phyloP scores from a whole-genome alignment of 2,113 vertebrate genomes.

The Anoplopoma fimbria region DNA sequence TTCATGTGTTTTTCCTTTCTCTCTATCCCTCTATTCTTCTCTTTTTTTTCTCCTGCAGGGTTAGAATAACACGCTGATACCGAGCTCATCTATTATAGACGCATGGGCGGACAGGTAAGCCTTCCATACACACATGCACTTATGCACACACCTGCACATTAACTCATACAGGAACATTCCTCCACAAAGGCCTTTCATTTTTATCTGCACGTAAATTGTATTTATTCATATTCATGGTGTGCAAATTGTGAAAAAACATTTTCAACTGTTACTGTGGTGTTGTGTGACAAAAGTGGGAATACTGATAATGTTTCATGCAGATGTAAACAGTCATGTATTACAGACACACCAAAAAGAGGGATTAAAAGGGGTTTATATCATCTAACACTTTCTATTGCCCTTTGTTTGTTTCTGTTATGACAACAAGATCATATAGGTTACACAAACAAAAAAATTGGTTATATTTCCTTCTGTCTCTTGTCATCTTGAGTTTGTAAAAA shows the following conservation, averaged over 20 bases:
- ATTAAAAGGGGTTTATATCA: conserved; percentile 18
- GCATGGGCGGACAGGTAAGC: conserved; percentile 40
- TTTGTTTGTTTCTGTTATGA: neutral
- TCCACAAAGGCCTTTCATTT: neutral
- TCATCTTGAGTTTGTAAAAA: conserved; percentile 11
- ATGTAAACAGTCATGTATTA: neutral
- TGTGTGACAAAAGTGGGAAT: neutral
- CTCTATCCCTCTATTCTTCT: conserved; percentile 51
- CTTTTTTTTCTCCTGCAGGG: conserved; percentile 56
- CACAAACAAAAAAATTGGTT: neutral
- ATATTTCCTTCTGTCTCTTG: neutral
- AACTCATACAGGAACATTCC: conserved; percentile 35
- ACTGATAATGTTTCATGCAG: neutral
- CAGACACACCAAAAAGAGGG: neutral
- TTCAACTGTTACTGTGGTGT: neutral
- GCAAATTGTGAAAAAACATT: neutral
- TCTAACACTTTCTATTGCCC: conserved; percentile 10
- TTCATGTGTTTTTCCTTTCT: conserved; percentile 69
- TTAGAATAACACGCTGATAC: conserved; percentile 73
- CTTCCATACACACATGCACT: conserved; percentile 44
- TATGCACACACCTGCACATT: conserved; percentile 23
- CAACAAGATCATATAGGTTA: neutral
- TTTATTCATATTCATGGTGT: neutral
- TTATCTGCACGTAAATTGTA: neutral
- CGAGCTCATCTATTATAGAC: conserved; percentile 75